Conservation (phyloP, 2,797 vertebrate species). For the Furcifer pardalis region DNA sequence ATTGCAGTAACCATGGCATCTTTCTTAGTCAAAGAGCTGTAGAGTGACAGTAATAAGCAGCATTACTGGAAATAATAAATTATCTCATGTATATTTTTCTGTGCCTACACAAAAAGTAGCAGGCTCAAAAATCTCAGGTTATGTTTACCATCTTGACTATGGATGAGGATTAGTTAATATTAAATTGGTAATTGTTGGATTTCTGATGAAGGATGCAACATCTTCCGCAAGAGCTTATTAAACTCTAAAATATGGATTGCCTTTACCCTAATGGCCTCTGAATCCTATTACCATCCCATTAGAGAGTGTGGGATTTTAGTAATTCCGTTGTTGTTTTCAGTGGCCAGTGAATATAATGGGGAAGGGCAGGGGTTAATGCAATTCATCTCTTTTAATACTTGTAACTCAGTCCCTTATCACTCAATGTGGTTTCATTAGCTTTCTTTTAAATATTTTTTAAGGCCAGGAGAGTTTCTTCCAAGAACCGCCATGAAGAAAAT, state of each 20-base stretch:
- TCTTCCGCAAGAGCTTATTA: conserved; percentile 82
- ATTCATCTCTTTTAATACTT: conserved; percentile 80
- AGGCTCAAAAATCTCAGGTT: conserved; percentile 41
- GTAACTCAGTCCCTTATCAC: conserved; percentile 75
- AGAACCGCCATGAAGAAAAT: neutral
- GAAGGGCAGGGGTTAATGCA: conserved; percentile 81
- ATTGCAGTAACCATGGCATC: conserved; percentile 40
- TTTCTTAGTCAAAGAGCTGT: conserved; percentile 48
- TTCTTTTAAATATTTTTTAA: conserved; percentile 33
- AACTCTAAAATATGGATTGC: conserved; percentile 87
- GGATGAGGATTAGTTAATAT: conserved; percentile 78
- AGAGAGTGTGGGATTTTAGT: conserved; percentile 85
- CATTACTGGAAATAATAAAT: conserved; percentile 62
- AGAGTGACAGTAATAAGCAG: conserved; percentile 64
- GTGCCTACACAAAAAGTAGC: neutral
- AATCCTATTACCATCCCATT: conserved; percentile 90
- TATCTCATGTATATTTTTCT: conserved; percentile 60
- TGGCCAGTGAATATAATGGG: conserved; percentile 83
- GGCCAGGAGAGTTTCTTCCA: conserved; percentile 33
- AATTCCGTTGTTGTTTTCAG: conserved; percentile 89
- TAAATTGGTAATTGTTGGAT: conserved; percentile 79
- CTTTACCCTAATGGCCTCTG: conserved; percentile 88
- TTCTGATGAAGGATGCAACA: conserved; percentile 71
- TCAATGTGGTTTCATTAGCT: conserved; percentile 62
- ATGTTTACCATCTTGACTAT: conserved; percentile 66